Base-by-base conservation (phyloP, 2,888 invertebrate genomes). In the Esperia sulphurella region DNA sequence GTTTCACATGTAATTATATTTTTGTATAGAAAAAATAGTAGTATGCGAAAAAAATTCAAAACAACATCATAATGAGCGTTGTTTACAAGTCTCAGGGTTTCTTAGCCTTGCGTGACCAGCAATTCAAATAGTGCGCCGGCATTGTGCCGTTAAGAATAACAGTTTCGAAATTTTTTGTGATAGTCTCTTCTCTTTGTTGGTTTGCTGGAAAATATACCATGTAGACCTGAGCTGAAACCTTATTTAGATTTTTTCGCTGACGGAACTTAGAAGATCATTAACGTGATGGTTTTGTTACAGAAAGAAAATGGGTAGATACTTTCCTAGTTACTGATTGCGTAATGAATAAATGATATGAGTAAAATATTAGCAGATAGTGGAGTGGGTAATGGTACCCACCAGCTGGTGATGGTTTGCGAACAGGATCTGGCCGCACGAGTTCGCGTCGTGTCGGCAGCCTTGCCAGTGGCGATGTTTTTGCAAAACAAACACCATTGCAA, bases 401-500 rank as follows among this genome's bases (percentile, higher is more conserved):
- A 29, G 51, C 13, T 13, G 13, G 28, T 33, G 10, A 10, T 33
- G 33, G 33, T 7, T 10, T 12, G 6, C 35, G 30, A 45, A 45
- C 42, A 57, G 67, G 72, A 79, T 78, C 76, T 69, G 71, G 63
- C 65, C 51, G 55, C 56, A 55, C 53, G 57, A 49, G 53, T 54
- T 55, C 51, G 53, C 42, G 43, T 57, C 57, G 61, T 71, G 71
- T 65, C 71, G 72, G 66, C 79, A 81, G 76, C 83, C 83, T 85
- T 83, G 85, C 81, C 76, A 58, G 72, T 62, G 78, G 83, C 83
- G 65, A 55, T 69, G 76, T 79, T 79, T 82, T 78, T 79, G 81
- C 83, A 80, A 83, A 83, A 79, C 79, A 78, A 73, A 74, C 66
- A 67, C 52, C 65, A 67, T 85, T 83, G 76, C 84, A 72, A 75